Percentiles rank a stretch among this genome's conserved stretches.
These are phyloP conservation scores for Euglossa dilemma DNA, from an alignment of 1,140 invertebrate species.

Conservation along the genomic window DNA sequence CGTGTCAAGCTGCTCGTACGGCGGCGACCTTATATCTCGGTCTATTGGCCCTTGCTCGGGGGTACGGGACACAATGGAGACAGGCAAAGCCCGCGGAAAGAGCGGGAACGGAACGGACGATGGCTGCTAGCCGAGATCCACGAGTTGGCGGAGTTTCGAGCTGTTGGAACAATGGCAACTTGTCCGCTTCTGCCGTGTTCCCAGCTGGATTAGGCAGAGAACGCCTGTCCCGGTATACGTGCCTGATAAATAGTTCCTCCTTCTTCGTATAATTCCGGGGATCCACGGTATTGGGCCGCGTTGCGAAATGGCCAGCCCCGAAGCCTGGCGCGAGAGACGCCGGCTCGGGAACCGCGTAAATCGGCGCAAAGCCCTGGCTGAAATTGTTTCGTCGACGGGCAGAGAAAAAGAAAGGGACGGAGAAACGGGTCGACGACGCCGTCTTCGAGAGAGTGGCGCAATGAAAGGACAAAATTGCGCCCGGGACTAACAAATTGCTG, in stretches of 20 bases:
- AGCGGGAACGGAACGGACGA: conserved; percentile 22
- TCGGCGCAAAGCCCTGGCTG: conserved; percentile 12
- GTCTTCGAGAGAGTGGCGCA: background rate
- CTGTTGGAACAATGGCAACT: conserved; percentile 61
- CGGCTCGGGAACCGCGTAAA: conserved; percentile 6
- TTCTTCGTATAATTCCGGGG: conserved; percentile 60
- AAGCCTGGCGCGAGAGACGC: background rate
- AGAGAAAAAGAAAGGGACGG: conserved; percentile 16
- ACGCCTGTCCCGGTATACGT: conserved; percentile 47
- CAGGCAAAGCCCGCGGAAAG: conserved; percentile 42
- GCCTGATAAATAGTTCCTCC: conserved; percentile 66
- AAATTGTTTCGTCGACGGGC: conserved; percentile 18
- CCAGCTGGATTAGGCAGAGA: conserved; percentile 58
- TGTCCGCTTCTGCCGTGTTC: conserved; percentile 43
- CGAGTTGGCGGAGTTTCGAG: conserved; percentile 53
- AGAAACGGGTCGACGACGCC: background rate
- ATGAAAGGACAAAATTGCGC: conserved; percentile 41
- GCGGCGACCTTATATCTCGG: conserved; percentile 9
- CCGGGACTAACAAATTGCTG: conserved; percentile 58
- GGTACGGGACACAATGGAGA: conserved; percentile 52
- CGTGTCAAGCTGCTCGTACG: conserved; percentile 17
- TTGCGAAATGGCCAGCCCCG: background rate
- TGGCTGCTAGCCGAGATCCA: conserved; percentile 15
- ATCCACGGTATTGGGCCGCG: conserved; percentile 34
- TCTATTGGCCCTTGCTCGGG: conserved; percentile 47